These are phyloP conservation scores for Malurus melanocephalus DNA, from an alignment of 2,113 vertebrate species.

Conservation along the genomic window DNA sequence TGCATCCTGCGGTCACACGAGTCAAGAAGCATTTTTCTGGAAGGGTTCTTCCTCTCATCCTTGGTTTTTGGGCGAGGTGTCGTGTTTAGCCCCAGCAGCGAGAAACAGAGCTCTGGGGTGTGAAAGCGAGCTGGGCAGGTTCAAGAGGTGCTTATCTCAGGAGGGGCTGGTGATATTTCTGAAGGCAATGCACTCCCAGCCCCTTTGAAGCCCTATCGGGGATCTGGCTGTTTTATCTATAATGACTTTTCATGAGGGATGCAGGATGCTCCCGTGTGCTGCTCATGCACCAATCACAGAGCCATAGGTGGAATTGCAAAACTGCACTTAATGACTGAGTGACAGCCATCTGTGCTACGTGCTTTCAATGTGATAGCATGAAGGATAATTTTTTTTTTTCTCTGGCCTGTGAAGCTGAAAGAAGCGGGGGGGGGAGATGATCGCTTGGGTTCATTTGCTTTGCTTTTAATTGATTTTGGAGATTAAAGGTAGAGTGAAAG, in stretches of 20 bases:
- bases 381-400: slow-evolving; percentile 22
- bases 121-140: not conserved
- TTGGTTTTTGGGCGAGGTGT: not conserved
- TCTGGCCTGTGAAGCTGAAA: slow-evolving; percentile 27
- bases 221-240: slow-evolving; percentile 36
- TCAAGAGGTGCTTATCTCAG: not conserved
- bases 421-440: not conserved
- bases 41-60: not conserved
- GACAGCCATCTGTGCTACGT: not conserved
- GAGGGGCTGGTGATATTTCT: slow-evolving; percentile 8
- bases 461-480: slow-evolving; percentile 64
- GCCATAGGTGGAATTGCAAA: not conserved
- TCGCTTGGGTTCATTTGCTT: slow-evolving; percentile 42
- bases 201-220: slow-evolving; percentile 6
- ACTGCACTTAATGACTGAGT: slow-evolving; percentile 23
- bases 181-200: slow-evolving; percentile 3
- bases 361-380: slow-evolving; percentile 25
- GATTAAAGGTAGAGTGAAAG: slow-evolving; percentile 53
- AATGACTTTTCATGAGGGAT: slow-evolving; percentile 32
- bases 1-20: accelerated
- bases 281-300: not conserved
- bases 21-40: not conserved
- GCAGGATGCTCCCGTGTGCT: not conserved
- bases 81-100: not conserved
- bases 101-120: not conserved